A percentile compares a stretch with the other conserved stretches of the same genome.
Evolutionary conservation across 2,888 invertebrate species (phyloP).

Genomic region (Bruchidius siliquastri): DNA sequence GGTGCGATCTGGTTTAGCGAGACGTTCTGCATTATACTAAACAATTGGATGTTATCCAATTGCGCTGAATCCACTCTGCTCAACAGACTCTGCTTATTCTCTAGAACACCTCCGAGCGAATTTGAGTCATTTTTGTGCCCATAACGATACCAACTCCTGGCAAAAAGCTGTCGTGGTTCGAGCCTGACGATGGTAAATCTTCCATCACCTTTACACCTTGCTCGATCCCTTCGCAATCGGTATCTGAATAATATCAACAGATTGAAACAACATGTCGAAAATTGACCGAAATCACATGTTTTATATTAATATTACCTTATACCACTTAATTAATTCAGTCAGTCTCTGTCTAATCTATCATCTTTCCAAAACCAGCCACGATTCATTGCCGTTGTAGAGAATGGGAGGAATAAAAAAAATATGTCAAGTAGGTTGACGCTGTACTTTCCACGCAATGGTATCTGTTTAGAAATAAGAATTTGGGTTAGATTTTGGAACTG

Average conservation of each 20-base stretch:
- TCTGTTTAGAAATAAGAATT: too few relatives aligned
- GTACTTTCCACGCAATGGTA: too few relatives aligned
- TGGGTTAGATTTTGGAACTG: too few relatives aligned
- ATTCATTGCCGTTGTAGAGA: too few relatives aligned
- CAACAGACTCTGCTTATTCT: constrained; percentile 47
- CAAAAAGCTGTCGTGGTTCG: constrained; percentile 51
- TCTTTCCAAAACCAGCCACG: too few relatives aligned
- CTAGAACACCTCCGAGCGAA: constrained; percentile 34
- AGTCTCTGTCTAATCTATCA: too few relatives aligned
- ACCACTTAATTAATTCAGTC: too few relatives aligned
- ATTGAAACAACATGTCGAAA: too few relatives aligned
- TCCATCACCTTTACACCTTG: constrained; percentile 40
- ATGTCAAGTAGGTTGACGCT: too few relatives aligned
- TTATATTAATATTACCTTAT: too few relatives aligned
- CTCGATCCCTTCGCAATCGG: constrained; percentile 19
- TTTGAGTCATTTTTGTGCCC: constrained; percentile 33
- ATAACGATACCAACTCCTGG: constrained; percentile 64
- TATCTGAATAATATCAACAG: neutral
- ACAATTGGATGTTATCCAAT: constrained; percentile 43
- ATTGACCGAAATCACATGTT: too few relatives aligned
- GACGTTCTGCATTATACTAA: constrained; percentile 45
- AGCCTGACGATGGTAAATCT: constrained; percentile 17
- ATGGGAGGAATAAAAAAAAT: too few relatives aligned
- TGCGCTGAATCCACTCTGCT: constrained; percentile 42
- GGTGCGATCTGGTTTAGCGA: constrained; percentile 37